Evolutionary conservation across 2,797 vertebrate species (phyloP).

Genomic region (Sebastiscus albofasciatus): DNA sequence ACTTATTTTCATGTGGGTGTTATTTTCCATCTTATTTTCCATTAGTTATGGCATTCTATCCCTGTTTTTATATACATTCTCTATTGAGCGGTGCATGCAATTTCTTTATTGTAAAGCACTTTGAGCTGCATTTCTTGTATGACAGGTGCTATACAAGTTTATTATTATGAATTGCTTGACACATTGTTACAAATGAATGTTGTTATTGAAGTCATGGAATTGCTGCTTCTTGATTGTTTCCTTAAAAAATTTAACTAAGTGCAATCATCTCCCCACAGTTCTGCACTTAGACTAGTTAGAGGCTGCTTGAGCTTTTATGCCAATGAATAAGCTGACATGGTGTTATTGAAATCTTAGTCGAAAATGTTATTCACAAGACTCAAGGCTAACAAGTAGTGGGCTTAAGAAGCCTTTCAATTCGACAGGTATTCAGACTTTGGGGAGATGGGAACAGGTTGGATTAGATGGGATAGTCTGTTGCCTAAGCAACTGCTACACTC

Average conservation of each 20-base stretch:
- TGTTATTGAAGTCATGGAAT: constrained; percentile 1
- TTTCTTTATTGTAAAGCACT: neutral
- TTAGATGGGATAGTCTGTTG: constrained; percentile 78
- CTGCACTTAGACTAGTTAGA: neutral
- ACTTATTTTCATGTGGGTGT: too few species aligned
- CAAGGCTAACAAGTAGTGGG: constrained; percentile 61
- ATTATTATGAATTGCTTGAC: neutral
- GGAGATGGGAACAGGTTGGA: constrained; percentile 73
- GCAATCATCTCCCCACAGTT: neutral
- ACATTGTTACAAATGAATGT: neutral
- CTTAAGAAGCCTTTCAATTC: constrained; percentile 60
- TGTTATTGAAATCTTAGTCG: constrained; percentile 50
- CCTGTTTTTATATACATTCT: neutral
- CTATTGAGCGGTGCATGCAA: neutral
- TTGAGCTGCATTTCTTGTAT: neutral
- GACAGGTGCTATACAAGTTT: neutral
- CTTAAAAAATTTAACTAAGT: neutral
- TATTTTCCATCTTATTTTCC: too few species aligned
- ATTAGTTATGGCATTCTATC: too few species aligned
- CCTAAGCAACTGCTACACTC: constrained; percentile 79
- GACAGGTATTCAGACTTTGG: constrained; percentile 71
- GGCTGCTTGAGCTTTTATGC: constrained; percentile 13
- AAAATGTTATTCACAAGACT: constrained; percentile 60
- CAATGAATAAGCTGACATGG: constrained; percentile 26
- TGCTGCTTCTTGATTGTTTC: neutral